Base-by-base conservation (phyloP, 1,140 invertebrate species). In the Ctenoplectra terminalis region DNA sequence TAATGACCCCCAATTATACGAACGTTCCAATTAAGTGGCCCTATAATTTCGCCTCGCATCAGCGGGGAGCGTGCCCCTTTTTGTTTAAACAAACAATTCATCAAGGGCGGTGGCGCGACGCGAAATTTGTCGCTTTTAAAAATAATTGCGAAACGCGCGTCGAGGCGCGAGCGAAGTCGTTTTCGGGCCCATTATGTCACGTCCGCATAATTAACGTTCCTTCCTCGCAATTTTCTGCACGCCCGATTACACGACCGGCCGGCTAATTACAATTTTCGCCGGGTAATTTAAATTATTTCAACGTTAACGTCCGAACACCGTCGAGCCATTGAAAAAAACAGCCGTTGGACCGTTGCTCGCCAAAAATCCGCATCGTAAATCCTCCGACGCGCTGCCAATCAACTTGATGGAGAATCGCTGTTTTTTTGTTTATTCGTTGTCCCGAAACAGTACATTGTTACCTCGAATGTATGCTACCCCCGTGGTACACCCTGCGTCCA, bases 341-440 rank as follows among this genome's bases (percentile, higher is more conserved):
- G n/a, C n/a, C 63, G 67, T 58, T 79, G 66, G 76, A 72, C 61
- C 50, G 50, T 67, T 34, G 43, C 52, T 29, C 1, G 61, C 79
- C 66, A 72, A 75, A 71, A 79, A 54, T 79, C 52, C 70, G 66
- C 70, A 61, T 79, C 74, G 71, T 56, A 77, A 88, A 75, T 81
- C 73, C 56, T 63, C 31, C 54, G 48, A 40, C 43, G 50, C 52
- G 72, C 72, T 85, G 66, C 58, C 61, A 82, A 80, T 88, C 78
- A 87, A 81, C 43, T 73, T 72, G 81, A 84, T 74, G 78, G 70
- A 83, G 83, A 74, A 79, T 74, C 73, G 70, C 26, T 75, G 78
- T 81, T 78, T 80, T n/a, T 88, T 85, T 74, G 73, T 86, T 89
- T 82, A 86, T 88, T 86, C 82, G 70, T 85, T 50, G 75, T 78